Evolutionary conservation across 2,113 vertebrate species (phyloP).

Genomic region (Oryzias celebensis): DNA sequence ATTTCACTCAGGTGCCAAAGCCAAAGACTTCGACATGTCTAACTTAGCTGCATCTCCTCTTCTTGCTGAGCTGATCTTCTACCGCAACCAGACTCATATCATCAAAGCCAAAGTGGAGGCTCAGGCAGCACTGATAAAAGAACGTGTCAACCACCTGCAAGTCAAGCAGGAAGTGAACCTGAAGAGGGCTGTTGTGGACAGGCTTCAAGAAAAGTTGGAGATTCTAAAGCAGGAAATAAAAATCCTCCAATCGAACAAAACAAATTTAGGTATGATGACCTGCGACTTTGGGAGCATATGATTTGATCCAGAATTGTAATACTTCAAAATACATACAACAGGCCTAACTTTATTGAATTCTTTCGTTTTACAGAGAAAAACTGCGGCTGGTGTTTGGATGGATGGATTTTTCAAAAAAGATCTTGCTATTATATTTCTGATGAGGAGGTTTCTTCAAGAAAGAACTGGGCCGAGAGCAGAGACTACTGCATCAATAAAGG

Average conservation of each 20-base stretch:
- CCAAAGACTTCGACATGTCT: slow-evolving; percentile 13
- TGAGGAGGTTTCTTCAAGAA: not conserved
- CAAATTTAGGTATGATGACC: slow-evolving; percentile 31
- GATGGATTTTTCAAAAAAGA: slow-evolving; percentile 51
- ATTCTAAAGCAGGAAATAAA: slow-evolving; percentile 28
- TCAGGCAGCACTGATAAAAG: slow-evolving; percentile 19
- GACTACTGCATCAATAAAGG: slow-evolving; percentile 49
- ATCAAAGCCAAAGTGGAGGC: slow-evolving; percentile 16
- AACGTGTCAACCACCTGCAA: slow-evolving; percentile 1
- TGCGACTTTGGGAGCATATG: not conserved
- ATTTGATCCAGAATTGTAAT: not conserved
- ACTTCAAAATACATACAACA: not conserved
- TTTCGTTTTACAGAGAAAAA: slow-evolving; percentile 43
- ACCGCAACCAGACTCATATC: slow-evolving; percentile 49
- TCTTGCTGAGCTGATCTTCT: slow-evolving; percentile 44
- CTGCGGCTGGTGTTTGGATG: slow-evolving; percentile 53
- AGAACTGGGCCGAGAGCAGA: slow-evolving; percentile 64
- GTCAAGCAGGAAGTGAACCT: slow-evolving; percentile 32
- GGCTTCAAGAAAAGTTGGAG: slow-evolving; percentile 35
- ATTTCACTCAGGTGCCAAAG: slow-evolving; percentile 46
- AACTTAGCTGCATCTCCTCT: slow-evolving; percentile 15
- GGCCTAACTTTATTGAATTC: not conserved
- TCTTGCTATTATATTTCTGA: slow-evolving; percentile 63
- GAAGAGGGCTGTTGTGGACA: slow-evolving; percentile 15
- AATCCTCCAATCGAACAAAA: slow-evolving; percentile 25